Percentiles rank a stretch among this genome's conserved stretches.
Conservation (phyloP, 2,113 vertebrate species). For the Talpa occidentalis region DNA sequence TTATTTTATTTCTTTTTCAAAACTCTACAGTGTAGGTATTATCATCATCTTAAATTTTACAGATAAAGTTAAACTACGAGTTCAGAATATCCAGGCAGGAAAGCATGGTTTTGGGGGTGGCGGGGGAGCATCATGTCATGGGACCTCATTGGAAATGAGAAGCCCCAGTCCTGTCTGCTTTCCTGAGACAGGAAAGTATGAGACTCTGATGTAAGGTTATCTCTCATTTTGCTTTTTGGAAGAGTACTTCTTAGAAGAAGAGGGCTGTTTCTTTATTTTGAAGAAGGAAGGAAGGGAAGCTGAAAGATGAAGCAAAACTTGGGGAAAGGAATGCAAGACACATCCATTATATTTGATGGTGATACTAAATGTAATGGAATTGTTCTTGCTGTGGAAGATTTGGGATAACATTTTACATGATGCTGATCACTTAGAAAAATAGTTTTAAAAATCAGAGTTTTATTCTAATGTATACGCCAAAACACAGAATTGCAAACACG, state of each 20-base stretch:
- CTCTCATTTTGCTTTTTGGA: not conserved
- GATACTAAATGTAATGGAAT: conserved; percentile 24
- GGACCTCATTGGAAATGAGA: not conserved
- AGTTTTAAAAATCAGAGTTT: conserved; percentile 33
- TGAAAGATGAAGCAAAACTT: not conserved
- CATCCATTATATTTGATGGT: not conserved
- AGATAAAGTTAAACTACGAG: not conserved
- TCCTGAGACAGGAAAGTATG: fast-evolving
- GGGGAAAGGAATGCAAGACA: not conserved
- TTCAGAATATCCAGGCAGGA: not conserved
- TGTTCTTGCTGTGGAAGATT: not conserved
- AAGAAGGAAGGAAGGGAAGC: not conserved
- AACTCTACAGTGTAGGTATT: not conserved
- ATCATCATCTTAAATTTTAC: not conserved
- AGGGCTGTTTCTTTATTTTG: not conserved
- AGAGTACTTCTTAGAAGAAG: not conserved
- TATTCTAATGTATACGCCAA: conserved; percentile 30
- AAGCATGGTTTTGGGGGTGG: not conserved
- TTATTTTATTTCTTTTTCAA: not conserved
- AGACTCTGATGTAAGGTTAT: not conserved
- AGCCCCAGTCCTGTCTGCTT: not conserved
- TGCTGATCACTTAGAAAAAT: conserved; percentile 40
- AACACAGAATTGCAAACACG: not conserved
- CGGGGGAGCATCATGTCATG: not conserved
- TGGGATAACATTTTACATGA: conserved; percentile 49